Evolutionary conservation across 1,140 invertebrate species (phyloP).

Genomic region (Sitobion miscanthi): DNA sequence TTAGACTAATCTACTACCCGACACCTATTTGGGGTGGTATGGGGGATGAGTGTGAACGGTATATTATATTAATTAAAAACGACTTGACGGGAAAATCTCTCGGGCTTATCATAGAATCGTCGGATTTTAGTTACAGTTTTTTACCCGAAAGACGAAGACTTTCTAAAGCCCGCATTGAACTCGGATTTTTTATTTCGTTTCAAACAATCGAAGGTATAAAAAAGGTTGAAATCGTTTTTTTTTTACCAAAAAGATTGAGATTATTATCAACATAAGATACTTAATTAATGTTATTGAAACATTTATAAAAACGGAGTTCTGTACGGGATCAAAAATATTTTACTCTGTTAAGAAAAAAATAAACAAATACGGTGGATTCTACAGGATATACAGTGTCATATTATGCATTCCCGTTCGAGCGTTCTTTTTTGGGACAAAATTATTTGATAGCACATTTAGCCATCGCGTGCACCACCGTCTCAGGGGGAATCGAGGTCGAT

Average conservation of each 20-base stretch:
- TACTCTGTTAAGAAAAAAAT: no score
- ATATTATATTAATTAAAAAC: no score
- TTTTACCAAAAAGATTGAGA: no score
- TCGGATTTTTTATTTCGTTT: not conserved
- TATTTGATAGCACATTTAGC: not conserved
- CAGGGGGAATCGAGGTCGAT: not conserved
- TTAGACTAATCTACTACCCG: no score
- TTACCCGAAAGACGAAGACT: no score
- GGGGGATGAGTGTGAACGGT: no score
- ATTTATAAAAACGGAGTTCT: no score
- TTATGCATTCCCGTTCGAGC: not conserved
- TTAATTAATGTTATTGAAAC: no score
- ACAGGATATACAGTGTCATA: not conserved
- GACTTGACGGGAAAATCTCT: not conserved
- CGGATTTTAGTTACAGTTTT: no score
- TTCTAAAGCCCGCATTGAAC: not conserved
- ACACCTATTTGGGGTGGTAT: no score
- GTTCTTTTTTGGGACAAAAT: not conserved
- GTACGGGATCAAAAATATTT: fast-evolving
- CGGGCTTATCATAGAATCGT: no score
- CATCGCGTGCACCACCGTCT: not conserved
- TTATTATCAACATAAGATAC: no score
- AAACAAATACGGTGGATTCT: not conserved
- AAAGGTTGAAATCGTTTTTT: not conserved
- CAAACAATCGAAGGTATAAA: not conserved